Evolutionary conservation across 2,797 vertebrate genomes (phyloP).

Genomic region (Chaunax sp.): DNA sequence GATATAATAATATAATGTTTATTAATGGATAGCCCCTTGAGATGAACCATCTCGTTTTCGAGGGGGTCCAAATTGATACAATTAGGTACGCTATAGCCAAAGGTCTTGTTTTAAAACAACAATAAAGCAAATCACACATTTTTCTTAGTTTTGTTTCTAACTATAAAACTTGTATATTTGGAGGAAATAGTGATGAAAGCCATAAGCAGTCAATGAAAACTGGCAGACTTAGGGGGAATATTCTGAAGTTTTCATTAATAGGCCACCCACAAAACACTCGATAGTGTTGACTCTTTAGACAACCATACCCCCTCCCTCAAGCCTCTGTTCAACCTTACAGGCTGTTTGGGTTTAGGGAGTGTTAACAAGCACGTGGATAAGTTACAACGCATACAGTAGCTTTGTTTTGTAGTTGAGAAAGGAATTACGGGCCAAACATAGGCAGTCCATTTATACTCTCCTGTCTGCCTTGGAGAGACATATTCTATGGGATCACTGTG

Average conservation of each 20-base stretch:
- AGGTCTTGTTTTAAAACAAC: conserved; percentile 22
- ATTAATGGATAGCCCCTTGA: too few species aligned
- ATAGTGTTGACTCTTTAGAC: conserved; percentile 38
- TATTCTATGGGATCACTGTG: not conserved
- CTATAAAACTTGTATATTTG: conserved; percentile 11
- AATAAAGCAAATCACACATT: conserved; percentile 14
- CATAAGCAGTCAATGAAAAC: conserved; percentile 21
- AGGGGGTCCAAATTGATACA: too few species aligned
- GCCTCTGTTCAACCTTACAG: conserved; percentile 31
- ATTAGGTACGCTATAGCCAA: conserved; percentile 18
- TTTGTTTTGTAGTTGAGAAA: conserved; percentile 43
- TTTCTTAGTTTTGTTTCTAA: conserved; percentile 13
- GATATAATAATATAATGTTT: too few species aligned
- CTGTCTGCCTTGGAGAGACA: conserved; percentile 37
- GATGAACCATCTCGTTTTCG: too few species aligned
- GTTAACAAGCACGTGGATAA: conserved; percentile 49
- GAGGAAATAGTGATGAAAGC: not conserved
- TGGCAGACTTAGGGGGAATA: conserved; percentile 14
- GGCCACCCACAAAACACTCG: conserved; percentile 34
- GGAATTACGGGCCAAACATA: conserved; percentile 31
- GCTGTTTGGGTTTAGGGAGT: conserved; percentile 36
- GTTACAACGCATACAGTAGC: conserved; percentile 48
- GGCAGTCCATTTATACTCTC: conserved; percentile 25
- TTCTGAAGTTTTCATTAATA: conserved; percentile 46
- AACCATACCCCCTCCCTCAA: conserved; percentile 15